Percentiles rank a stretch among this genome's conserved stretches.
phyloP scores from a whole-genome alignment of 1,140 invertebrate species.

The Macrobrachium rosenbergii region DNA sequence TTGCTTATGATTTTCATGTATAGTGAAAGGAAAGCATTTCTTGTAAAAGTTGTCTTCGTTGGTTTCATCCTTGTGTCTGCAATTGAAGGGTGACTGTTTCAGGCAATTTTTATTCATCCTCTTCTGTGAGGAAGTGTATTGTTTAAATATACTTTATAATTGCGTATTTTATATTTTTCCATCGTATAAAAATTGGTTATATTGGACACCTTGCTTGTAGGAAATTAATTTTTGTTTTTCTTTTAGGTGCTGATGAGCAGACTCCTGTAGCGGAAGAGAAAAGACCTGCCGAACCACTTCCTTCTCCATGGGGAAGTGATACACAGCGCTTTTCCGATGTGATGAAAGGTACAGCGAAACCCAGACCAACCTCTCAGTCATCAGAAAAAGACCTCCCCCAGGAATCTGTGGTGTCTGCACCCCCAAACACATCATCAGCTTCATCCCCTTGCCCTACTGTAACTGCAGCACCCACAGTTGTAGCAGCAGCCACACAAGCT shows the following conservation, averaged over 20 bases:
- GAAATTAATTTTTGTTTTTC: not conserved
- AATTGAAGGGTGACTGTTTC: no score
- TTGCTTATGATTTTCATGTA: no score
- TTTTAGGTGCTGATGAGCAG: conserved; percentile 61
- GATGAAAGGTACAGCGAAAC: conserved; percentile 82
- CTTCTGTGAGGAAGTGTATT: no score
- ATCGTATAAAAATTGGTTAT: not conserved
- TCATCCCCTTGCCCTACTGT: not conserved
- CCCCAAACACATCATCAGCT: not conserved
- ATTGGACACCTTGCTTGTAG: no score
- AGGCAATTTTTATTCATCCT: no score
- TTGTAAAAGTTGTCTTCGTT: no score
- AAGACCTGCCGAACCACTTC: conserved; percentile 27
- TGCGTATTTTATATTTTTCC: no score
- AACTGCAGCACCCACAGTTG: conserved; percentile 29
- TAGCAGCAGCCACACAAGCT: conserved; percentile 13
- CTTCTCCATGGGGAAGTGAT: conserved; percentile 48
- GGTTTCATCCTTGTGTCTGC: no score
- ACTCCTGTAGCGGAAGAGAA: conserved; percentile 61
- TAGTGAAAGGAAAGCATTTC: not conserved
- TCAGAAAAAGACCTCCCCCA: conserved; percentile 43
- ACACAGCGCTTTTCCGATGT: conserved; percentile 81
- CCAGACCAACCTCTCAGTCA: conserved; percentile 49
- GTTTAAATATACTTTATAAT: no score
- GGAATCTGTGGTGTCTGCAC: conserved; percentile 22